These are phyloP conservation scores for Sander lucioperca DNA, from an alignment of 2,113 vertebrate genomes.

Conservation along the genomic window DNA sequence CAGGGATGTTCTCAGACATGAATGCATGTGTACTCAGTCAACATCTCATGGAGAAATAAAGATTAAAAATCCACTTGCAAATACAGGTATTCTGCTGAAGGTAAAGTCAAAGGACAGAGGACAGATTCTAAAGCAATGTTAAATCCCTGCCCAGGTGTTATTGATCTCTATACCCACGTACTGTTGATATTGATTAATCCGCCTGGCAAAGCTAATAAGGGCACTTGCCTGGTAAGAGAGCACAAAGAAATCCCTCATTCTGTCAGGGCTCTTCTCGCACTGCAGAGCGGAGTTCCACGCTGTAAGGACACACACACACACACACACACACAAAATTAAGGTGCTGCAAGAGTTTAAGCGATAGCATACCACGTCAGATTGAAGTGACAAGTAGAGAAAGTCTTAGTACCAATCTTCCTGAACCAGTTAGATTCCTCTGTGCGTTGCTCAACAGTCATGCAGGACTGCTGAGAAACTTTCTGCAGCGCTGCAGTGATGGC, in stretches of 20 bases:
- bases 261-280: conserved; percentile 80
- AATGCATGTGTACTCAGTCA: background rate
- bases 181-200: conserved; percentile 42
- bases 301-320: conserved; percentile 59
- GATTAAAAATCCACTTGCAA: background rate
- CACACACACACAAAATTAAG: conserved; percentile 14
- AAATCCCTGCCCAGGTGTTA: conserved; percentile 30
- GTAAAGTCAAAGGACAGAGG: background rate
- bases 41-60: background rate
- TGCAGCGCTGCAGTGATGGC: conserved; percentile 80
- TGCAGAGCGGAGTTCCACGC: conserved; percentile 94
- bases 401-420: conserved; percentile 90
- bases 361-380: conserved; percentile 1
- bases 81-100: background rate
- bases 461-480: conserved; percentile 62
- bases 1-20: background rate
- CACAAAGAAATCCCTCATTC: conserved; percentile 92
- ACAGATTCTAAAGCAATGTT: conserved; percentile 19
- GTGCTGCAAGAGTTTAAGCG: conserved; percentile 26
- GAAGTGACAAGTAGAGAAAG: conserved; percentile 23
- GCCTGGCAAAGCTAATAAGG: conserved; percentile 38
- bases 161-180: conserved; percentile 41
- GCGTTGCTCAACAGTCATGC: conserved; percentile 69
- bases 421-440: conserved; percentile 91
- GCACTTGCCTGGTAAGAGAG: conserved; percentile 90